A percentile compares a stretch with the other conserved stretches of the same genome.
Conservation (phyloP, 2,888 invertebrate genomes). For the Philonicus albiceps region DNA sequence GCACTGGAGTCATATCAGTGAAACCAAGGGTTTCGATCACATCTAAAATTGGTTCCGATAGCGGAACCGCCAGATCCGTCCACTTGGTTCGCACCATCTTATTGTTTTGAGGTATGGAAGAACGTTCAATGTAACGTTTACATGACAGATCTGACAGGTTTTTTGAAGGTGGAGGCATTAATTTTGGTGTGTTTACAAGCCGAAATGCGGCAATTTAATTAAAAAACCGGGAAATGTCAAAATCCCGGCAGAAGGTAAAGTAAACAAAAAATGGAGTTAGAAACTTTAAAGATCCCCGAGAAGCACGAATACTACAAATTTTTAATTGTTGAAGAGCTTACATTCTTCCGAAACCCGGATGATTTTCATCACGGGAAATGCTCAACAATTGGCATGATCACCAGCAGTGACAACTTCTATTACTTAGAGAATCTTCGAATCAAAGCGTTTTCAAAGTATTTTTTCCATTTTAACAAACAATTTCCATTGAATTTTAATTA, state of each 20-base stretch:
- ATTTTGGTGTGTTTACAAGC: too few relatives aligned
- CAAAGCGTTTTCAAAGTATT: background rate
- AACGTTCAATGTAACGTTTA: background rate
- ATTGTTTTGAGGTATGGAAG: slow-evolving; percentile 12
- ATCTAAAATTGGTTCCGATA: slow-evolving; percentile 66
- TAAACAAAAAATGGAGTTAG: background rate
- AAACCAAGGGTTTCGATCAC: slow-evolving; percentile 67
- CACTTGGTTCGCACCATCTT: slow-evolving; percentile 60
- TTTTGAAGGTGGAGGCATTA: too few relatives aligned
- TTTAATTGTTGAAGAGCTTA: slow-evolving; percentile 41
- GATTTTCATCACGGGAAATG: slow-evolving; percentile 44
- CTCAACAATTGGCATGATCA: slow-evolving; percentile 34
- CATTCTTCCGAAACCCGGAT: background rate
- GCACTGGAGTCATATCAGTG: slow-evolving; percentile 69
- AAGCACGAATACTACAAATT: slow-evolving; percentile 30
- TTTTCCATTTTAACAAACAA: background rate
- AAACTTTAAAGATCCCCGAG: background rate
- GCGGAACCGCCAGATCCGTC: slow-evolving; percentile 63
- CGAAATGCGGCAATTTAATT: too few relatives aligned
- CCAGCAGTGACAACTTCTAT: background rate
- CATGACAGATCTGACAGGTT: background rate
- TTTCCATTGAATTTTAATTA: background rate
- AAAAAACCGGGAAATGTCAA: background rate
- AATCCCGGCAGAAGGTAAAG: background rate
- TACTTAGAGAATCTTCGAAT: background rate